Conservation (phyloP, 2,113 vertebrate species). For the Monopterus albus region DNA sequence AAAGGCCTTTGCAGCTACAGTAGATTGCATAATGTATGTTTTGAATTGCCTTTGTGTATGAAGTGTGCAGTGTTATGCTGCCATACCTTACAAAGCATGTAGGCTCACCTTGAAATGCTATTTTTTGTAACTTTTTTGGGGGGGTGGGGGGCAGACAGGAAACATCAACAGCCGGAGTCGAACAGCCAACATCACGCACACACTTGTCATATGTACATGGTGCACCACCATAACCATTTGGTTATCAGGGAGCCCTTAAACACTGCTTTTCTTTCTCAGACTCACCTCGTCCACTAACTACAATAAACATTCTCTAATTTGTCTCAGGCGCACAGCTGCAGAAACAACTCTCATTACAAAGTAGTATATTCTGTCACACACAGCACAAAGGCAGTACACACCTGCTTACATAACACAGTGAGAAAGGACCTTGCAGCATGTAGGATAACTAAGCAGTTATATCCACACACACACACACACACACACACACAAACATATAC, state of each 20-base stretch:
- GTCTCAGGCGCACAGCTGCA: slow-evolving; percentile 43
- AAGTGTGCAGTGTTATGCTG: too few relatives aligned
- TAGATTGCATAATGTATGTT: too few relatives aligned
- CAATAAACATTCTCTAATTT: slow-evolving; percentile 48
- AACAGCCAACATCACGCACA: too few relatives aligned
- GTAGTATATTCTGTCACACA: slow-evolving; percentile 16
- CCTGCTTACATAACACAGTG: neutral
- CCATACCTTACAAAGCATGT: neutral
- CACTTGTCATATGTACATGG: too few relatives aligned
- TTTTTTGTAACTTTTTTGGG: neutral
- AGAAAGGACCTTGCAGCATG: neutral
- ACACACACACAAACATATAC: too few relatives aligned
- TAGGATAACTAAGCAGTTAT: slow-evolving; percentile 13
- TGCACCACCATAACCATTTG: too few relatives aligned
- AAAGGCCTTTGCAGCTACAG: too few relatives aligned
- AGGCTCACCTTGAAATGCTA: neutral
- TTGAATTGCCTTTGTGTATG: too few relatives aligned
- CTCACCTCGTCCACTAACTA: slow-evolving; percentile 37
- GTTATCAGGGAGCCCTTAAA: too few relatives aligned
- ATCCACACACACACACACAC: slow-evolving; percentile 22
- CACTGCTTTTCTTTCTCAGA: too few relatives aligned
- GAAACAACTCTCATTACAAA: slow-evolving; percentile 50
- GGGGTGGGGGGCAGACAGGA: too few relatives aligned
- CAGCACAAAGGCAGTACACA: slow-evolving; percentile 3
- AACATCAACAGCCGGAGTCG: too few relatives aligned